Base-by-base conservation (phyloP, 2,797 vertebrate species). In the Crax fasciolata region DNA sequence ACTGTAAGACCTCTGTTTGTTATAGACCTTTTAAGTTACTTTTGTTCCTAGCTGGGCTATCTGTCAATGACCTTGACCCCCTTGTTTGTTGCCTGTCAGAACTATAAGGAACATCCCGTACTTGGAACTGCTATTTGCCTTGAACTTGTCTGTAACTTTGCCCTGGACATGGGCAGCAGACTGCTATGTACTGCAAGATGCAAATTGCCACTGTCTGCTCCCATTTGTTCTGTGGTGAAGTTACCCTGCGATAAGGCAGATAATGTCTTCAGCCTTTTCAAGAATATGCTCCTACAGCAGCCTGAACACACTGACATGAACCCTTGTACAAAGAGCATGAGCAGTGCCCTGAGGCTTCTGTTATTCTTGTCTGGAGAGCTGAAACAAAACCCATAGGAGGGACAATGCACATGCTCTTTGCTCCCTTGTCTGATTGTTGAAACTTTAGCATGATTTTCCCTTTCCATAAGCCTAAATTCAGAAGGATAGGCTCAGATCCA, bases 351-450 rank as follows among this genome's bases (percentile, higher is more conserved):
- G 21, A 87, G 67, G 80, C 79, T 85, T 83, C 55, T 82, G 41
- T 80, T 85, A 83, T 44, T 96, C 70, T 75, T 67, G 59, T 92
- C 74, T 71, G n/a, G 43, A 95, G 73, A 88, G 61, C 18, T 63
- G 48, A 84, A 81, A 83, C 62, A 84, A 3, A 4, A 66, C 58
- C 81, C 58, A 81, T 62, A 24, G 0, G 0, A 88, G 11, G 43
- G 38, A 20, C 32, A 57, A 17, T 43, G 55, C 19, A 76, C 27
- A 52, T 38, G 21, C 8, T 48, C 35, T 91, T 86, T 58, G 54
- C 13, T 78, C 13, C 13, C 30, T 87, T 84, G 13, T 39, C 51
- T 51, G 32, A 5, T 9, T 57, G 18, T 35, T 70, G 24, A 84
- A 94, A 81, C 67, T 44, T 7, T 13, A 17, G 4, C 11, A 30